These are phyloP conservation scores for Amphiura filiformis DNA, from an alignment of 35 echinoderm and acorn worm genomes.

Conservation along the genomic window DNA sequence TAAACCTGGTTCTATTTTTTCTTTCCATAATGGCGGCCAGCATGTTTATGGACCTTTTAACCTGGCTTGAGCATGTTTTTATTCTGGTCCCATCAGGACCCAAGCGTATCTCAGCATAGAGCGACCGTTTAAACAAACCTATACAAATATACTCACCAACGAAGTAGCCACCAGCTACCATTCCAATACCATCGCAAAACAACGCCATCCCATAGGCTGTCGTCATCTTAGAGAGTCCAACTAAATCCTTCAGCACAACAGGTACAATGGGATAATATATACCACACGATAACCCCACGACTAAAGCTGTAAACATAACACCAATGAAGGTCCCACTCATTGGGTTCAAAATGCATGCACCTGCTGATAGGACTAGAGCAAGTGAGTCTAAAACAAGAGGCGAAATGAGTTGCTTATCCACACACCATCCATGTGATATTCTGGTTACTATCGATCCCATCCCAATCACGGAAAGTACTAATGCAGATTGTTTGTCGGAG, in stretches of 20 bases:
- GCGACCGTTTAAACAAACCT: too few species aligned
- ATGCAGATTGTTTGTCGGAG: background rate
- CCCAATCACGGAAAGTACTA: conserved; percentile 19
- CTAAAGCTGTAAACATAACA: background rate
- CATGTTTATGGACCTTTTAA: too few species aligned
- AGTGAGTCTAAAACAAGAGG: background rate
- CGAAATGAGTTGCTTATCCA: background rate
- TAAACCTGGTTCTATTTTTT: too few species aligned
- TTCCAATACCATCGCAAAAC: conserved; percentile 21
- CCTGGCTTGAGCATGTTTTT: too few species aligned
- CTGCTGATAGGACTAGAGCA: background rate
- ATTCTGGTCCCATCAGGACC: too few species aligned
- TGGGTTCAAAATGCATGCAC: background rate
- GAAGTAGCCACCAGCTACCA: conserved; percentile 12
- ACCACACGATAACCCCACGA: conserved; percentile 12
- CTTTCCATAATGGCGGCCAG: too few species aligned
- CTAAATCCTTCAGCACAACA: conserved; percentile 22
- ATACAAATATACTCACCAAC: conserved; percentile 45
- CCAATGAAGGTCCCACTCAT: background rate
- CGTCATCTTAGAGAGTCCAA: conserved; percentile 4
- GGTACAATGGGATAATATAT: conserved; percentile 20
- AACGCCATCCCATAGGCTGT: conserved; percentile 22
- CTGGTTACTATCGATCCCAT: conserved; percentile 26
- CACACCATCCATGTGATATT: conserved; percentile 11
- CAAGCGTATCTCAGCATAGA: too few species aligned